Conservation (phyloP, 2,888 invertebrate genomes). For the Caenorhabditis sulstoni region DNA sequence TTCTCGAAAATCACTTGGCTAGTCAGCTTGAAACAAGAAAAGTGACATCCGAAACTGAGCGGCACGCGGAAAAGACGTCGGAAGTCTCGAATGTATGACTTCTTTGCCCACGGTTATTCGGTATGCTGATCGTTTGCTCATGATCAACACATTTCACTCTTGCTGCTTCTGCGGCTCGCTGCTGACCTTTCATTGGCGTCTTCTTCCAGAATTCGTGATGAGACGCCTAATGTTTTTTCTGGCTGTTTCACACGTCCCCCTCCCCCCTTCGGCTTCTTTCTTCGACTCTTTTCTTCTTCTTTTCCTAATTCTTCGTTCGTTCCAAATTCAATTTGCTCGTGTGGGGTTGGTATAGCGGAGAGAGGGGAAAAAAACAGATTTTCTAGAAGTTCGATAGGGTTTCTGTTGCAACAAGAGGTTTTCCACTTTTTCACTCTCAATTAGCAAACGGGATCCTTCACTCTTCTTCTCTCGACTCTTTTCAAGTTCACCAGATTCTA, state of each 20-base stretch:
- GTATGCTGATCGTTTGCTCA: constrained; percentile 48
- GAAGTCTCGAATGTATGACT: constrained; percentile 28
- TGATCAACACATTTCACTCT: constrained; percentile 23
- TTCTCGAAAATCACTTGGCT: constrained; percentile 40
- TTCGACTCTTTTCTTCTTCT: constrained; percentile 11
- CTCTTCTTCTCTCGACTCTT: neutral
- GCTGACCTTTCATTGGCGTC: constrained; percentile 25
- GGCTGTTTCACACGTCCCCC: constrained; percentile 43
- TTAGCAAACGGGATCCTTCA: constrained; percentile 3
- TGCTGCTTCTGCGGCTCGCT: neutral
- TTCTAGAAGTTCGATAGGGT: constrained; percentile 24
- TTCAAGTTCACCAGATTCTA: neutral
- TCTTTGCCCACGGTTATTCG: constrained; percentile 47
- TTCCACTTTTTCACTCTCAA: constrained; percentile 21
- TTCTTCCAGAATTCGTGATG: constrained; percentile 38
- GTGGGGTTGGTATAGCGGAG: constrained; percentile 14
- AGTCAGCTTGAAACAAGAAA: constrained; percentile 30
- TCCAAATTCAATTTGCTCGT: constrained; percentile 42
- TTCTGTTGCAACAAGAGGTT: constrained; percentile 6
- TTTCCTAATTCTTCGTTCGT: constrained; percentile 34
- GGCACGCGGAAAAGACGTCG: neutral
- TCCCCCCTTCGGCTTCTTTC: constrained; percentile 2
- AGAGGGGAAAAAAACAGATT: constrained; percentile 27
- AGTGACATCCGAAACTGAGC: constrained; percentile 37
- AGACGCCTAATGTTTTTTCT: constrained; percentile 39